These are phyloP conservation scores for Pogonus chalceus DNA, from an alignment of 1,140 invertebrate genomes.

Conservation along the genomic window DNA sequence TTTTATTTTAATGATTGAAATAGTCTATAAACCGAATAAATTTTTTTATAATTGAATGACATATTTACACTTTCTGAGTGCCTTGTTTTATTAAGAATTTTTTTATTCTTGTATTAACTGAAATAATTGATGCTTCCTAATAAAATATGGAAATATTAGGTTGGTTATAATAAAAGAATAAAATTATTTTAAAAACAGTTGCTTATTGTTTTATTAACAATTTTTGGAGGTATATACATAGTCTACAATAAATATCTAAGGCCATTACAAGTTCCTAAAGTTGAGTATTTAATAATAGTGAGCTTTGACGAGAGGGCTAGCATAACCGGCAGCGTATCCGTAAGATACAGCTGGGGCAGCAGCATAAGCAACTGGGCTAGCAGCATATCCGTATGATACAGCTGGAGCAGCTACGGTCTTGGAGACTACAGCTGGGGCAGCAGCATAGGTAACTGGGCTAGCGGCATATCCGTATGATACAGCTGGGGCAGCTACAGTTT, in stretches of 20 bases:
- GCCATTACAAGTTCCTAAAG: too few relatives aligned
- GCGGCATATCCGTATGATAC: slow-evolving; percentile 9
- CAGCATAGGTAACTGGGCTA: slow-evolving; percentile 20
- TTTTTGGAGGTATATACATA: neutral
- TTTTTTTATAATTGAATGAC: too few relatives aligned
- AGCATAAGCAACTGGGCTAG: slow-evolving; percentile 9
- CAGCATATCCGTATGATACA: slow-evolving; percentile 7
- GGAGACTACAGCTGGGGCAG: slow-evolving; percentile 29
- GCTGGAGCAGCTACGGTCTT: slow-evolving; percentile 11
- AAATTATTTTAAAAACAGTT: neutral
- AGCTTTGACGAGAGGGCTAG: neutral
- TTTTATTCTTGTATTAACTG: too few relatives aligned
- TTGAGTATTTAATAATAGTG: neutral
- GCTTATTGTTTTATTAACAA: neutral
- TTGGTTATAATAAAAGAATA: too few relatives aligned
- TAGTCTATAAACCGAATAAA: too few relatives aligned
- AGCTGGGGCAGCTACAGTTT: slow-evolving; percentile 11
- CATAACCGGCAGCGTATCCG: neutral
- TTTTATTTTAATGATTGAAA: neutral
- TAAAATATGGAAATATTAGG: too few relatives aligned
- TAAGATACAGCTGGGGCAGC: slow-evolving; percentile 16
- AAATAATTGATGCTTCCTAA: too few relatives aligned
- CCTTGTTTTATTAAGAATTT: too few relatives aligned
- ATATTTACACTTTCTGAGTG: too few relatives aligned
- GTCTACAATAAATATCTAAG: slow-evolving; percentile 1